These are phyloP conservation scores for Corynorhinus townsendii DNA, from an alignment of 2,113 vertebrate genomes.

Conservation along the genomic window DNA sequence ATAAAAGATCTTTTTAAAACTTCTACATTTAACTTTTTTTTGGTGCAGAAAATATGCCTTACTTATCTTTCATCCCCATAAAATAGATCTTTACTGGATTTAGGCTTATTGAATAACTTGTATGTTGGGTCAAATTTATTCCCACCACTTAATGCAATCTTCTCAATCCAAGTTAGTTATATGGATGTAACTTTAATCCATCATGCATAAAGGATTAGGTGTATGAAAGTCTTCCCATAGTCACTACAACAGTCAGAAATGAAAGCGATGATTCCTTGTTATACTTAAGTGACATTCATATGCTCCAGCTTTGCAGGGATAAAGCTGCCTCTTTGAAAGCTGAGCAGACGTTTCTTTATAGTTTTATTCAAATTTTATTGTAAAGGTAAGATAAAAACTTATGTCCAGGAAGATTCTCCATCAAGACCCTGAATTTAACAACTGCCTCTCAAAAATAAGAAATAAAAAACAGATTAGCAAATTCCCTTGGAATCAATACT, in stretches of 20 bases:
- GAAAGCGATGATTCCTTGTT: background rate
- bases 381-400: background rate
- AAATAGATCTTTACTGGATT: background rate
- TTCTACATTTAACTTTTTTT: conserved; percentile 25
- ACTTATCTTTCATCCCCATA: background rate
- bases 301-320: background rate
- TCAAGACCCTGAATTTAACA: background rate
- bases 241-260: background rate
- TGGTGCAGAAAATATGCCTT: background rate
- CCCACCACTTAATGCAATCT: background rate
- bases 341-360: background rate
- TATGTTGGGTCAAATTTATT: background rate
- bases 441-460: background rate
- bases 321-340: background rate
- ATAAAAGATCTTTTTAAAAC: background rate
- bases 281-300: background rate
- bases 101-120: background rate
- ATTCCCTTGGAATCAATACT: background rate
- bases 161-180: conserved; percentile 8
- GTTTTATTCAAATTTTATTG: background rate
- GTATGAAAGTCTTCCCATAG: background rate
- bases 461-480: background rate
- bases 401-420: background rate
- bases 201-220: background rate
- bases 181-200: background rate